A percentile compares a stretch with the other conserved stretches of the same genome.
Conservation (phyloP, 2,113 vertebrate genomes). For the Atherinomorus stipes region DNA sequence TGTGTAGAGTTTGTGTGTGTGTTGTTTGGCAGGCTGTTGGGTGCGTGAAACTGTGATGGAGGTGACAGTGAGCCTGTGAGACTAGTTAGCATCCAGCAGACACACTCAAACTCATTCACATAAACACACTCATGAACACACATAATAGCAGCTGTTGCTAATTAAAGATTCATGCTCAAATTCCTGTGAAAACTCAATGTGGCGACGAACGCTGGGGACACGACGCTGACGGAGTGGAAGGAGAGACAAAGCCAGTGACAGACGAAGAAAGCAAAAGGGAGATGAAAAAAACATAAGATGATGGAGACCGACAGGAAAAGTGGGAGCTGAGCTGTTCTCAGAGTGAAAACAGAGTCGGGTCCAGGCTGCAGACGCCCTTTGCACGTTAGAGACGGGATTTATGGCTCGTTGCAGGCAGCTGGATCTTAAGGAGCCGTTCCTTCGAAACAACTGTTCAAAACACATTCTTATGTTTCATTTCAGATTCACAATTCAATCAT, state of each 20-base stretch:
- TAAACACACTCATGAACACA: conserved; percentile 54
- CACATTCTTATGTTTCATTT: too few relatives aligned
- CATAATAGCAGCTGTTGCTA: conserved; percentile 77
- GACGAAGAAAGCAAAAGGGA: conserved; percentile 26
- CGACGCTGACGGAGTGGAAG: conserved; percentile 25
- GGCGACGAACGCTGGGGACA: conserved; percentile 71
- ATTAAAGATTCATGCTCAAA: conserved; percentile 83
- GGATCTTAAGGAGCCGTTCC: too few relatives aligned
- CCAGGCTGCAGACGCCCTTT: neutral
- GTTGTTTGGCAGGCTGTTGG: conserved; percentile 51
- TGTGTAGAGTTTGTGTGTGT: conserved; percentile 12
- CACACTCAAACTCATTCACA: conserved; percentile 45
- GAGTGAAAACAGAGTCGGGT: neutral
- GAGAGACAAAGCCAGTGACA: conserved; percentile 25
- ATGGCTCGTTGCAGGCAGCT: too few relatives aligned
- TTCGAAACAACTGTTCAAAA: too few relatives aligned
- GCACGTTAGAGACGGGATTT: too few relatives aligned
- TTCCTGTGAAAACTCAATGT: conserved; percentile 80
- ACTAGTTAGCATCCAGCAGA: conserved; percentile 65
- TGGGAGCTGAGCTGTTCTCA: neutral
- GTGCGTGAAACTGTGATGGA: conserved; percentile 69
- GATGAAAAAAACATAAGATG: neutral
- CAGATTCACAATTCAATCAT: too few relatives aligned
- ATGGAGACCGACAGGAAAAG: conserved; percentile 12
- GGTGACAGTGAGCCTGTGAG: conserved; percentile 73